Base-by-base conservation (phyloP, 2,797 vertebrate genomes). In the Lophotriccus pileatus region DNA sequence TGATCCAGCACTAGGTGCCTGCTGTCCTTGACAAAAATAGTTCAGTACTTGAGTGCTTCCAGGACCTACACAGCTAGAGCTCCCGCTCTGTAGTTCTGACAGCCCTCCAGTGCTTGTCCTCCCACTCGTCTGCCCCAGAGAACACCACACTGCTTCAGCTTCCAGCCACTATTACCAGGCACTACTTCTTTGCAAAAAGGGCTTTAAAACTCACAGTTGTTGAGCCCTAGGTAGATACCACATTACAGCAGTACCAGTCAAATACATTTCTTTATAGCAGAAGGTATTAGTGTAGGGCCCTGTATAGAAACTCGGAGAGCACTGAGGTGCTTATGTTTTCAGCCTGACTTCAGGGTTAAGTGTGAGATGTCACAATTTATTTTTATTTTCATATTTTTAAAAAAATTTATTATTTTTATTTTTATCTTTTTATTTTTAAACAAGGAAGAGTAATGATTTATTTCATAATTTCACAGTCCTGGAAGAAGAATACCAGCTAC, bases 11-110 rank as follows among this genome's bases (percentile, higher is more conserved):
- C 39, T 63, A 32, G 23, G 20, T 79, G 78, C 64, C 70, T 56
- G 81, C 52, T 89, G 63, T 87, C 86, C 63, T 84, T 63, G 78
- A 92, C 5, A 0, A 86, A 87, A 95, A 93, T 37, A 95, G 84
- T 34, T 82, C 23, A 36, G 55, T 32, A 47, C 19, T 62, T 63
- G 25, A 94, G 50, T 0, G 0, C 44, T 93, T 91, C 69, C 85
- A 86, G 90, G 73, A 60, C 67, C 59, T 21, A 11, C 46, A 24
- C 12, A 79, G 89, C 59, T 8, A 37, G 56, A 90, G 64, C 81
- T 89, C 81, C 50, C 56, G 82, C 43, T 81, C 25, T 73, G 77
- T 44, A 37, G 68, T 77, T 72, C 70, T 88, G 53, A 22, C 63
- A 92, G 77, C 39, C 50, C 89, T 79, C 49, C 90, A 69, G 83